Evolutionary conservation across 2,797 vertebrate species (phyloP).

Genomic region (Danio tinwini): DNA sequence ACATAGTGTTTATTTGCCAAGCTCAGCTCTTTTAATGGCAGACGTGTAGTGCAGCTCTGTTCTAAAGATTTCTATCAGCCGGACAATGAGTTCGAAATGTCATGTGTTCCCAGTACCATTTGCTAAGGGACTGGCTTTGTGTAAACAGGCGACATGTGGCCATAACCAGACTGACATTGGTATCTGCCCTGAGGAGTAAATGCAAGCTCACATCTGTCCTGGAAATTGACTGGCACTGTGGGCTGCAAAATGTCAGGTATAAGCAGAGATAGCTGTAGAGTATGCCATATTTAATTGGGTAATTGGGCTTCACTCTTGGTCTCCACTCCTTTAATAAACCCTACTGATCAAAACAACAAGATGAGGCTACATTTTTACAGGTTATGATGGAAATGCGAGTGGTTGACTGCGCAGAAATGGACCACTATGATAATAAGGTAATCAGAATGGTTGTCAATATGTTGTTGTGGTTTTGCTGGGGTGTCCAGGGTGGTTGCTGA

Average conservation of each 20-base stretch:
- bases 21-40: slow-evolving; percentile 15
- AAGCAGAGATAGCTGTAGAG: slow-evolving; percentile 17
- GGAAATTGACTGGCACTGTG: slow-evolving; percentile 31
- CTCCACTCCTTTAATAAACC: slow-evolving; percentile 30
- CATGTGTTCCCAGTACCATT: slow-evolving; percentile 55
- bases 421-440: not conserved
- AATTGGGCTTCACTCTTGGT: slow-evolving; percentile 38
- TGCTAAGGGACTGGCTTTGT: slow-evolving; percentile 44
- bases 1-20: slow-evolving; percentile 27
- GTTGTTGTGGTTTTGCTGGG: not conserved
- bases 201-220: slow-evolving; percentile 54
- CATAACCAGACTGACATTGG: slow-evolving; percentile 39
- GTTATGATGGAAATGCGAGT: not conserved
- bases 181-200: slow-evolving; percentile 42
- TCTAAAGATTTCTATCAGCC: slow-evolving; percentile 39
- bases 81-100: slow-evolving; percentile 55
- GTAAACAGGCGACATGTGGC: slow-evolving; percentile 41
- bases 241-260: slow-evolving; percentile 46
- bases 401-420: not conserved
- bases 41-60: not conserved
- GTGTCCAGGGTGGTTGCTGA: not conserved
- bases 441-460: not conserved
- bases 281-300: slow-evolving; percentile 33
- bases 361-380: not conserved
- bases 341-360: slow-evolving; percentile 8